A percentile compares a stretch with the other conserved stretches of the same genome.
These are phyloP conservation scores for Ectemnius cavifrons DNA, from an alignment of 2,888 invertebrate genomes.

Conservation along the genomic window DNA sequence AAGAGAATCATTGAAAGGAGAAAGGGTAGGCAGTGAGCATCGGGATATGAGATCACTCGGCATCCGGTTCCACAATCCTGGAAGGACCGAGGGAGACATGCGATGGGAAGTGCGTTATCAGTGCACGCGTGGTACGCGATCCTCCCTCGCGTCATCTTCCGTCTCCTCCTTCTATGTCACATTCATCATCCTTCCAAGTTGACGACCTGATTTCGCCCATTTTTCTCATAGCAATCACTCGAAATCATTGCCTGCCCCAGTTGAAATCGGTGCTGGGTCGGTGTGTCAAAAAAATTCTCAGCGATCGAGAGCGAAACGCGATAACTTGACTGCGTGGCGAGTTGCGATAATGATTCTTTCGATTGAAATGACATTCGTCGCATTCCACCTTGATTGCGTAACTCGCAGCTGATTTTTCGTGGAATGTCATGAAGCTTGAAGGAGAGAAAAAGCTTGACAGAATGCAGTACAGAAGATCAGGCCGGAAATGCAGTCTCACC, in stretches of 20 bases:
- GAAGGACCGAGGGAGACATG: slow-evolving; percentile 63
- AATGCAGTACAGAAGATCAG: slow-evolving; percentile 3
- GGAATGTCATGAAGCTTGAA: background rate
- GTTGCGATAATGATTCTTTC: no score
- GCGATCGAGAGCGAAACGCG: no score
- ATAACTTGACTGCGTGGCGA: no score
- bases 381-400: background rate
- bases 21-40: slow-evolving; percentile 58
- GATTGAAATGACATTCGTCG: no score
- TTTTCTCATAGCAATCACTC: background rate
- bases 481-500: slow-evolving; percentile 56
- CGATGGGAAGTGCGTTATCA: slow-evolving; percentile 77
- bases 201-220: slow-evolving; percentile 44
- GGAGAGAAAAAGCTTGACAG: no score
- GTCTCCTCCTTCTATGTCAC: slow-evolving; percentile 19
- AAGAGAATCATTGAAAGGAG: slow-evolving; percentile 23
- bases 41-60: slow-evolving; percentile 69
- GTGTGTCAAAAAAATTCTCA: no score
- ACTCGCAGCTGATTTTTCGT: background rate
- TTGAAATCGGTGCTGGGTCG: background rate
- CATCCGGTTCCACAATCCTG: slow-evolving; percentile 69
- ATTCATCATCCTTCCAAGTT: slow-evolving; percentile 32
- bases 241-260: background rate
- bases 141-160: slow-evolving; percentile 52
- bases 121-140: slow-evolving; percentile 62